Base-by-base conservation (phyloP, 2,113 vertebrate genomes). In the Electrona antarctica region DNA sequence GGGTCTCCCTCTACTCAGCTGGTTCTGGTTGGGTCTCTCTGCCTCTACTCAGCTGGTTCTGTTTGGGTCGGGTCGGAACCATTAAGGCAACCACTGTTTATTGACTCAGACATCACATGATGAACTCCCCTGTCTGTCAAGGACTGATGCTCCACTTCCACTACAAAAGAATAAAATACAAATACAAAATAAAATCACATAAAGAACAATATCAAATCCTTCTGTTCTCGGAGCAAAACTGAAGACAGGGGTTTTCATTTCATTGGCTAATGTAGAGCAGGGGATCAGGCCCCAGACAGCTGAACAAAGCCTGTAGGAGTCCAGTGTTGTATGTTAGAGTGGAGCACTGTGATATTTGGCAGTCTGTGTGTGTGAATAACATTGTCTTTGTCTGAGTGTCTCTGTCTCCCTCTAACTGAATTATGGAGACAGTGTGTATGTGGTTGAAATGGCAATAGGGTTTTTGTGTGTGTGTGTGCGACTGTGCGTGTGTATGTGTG, bases 361-460 rank as follows among this genome's bases (percentile, higher is more conserved):
- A 84, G 77, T 84, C 78, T 70, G 69, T 80, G 74, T 88, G 77
- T 88, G 77, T 84, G 85, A 88, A 85, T 87, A 81, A 86, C 79
- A 81, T 85, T 76, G 67, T 80, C 81, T 87, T 81, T 74, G 76
- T 86, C 76, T 81, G 74, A 60, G 76, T 85, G 65, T 80, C 71
- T 7, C 77, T 71, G 78, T 77, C 83, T 88, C 74, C 57, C 84
- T 83, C 82, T 82, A 79, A 87, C 83, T 91, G 85, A 91, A 87
- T 91, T 89, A 89, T 91, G 82, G 77, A 89, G 80, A 81, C 3
- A 69, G 69, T 85, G 80, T 77, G 80, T 80, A 85, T 84, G 85
- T 80, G 80, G 83, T 48, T 82, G 79, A 77, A 88, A 82, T 89
- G 68, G 76, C 84, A 85, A 85, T 78, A 60, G 81, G 51, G 54